Conservation (phyloP, 2,113 vertebrate genomes). For the Butorides virescens region DNA sequence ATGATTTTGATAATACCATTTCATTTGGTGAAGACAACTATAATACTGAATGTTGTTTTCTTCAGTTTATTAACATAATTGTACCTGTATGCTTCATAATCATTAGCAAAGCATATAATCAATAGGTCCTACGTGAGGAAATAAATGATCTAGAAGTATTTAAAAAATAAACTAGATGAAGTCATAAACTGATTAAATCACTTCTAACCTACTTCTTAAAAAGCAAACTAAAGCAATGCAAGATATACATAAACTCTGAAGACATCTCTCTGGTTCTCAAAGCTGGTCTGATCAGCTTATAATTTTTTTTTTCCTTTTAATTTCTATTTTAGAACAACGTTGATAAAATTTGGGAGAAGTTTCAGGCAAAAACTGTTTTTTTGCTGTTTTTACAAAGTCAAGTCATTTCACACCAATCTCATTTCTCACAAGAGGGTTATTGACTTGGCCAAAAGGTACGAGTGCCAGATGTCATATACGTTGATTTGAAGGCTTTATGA, state of each 20-base stretch:
- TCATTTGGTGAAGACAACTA: neutral
- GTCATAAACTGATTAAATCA: neutral
- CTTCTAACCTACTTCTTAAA: neutral
- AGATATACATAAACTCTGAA: neutral
- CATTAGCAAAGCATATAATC: neutral
- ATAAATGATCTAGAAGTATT: neutral
- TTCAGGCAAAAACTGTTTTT: neutral
- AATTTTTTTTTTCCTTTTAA: neutral
- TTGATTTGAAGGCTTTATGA: neutral
- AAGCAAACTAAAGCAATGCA: neutral
- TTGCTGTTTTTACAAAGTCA: neutral
- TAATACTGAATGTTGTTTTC: neutral
- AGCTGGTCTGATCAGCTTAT: neutral
- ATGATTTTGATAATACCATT: constrained; percentile 9
- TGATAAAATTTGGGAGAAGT: neutral
- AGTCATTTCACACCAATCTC: neutral
- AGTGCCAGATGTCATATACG: neutral
- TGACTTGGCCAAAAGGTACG: neutral
- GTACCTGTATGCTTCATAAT: neutral
- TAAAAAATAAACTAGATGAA: neutral
- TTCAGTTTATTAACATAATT: constrained; percentile 9
- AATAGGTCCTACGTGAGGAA: neutral
- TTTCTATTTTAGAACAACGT: neutral
- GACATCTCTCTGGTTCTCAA: neutral
- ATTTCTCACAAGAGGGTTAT: neutral